phyloP scores from a whole-genome alignment of 2,888 invertebrate genomes.

The Drosophila algonquin region DNA sequence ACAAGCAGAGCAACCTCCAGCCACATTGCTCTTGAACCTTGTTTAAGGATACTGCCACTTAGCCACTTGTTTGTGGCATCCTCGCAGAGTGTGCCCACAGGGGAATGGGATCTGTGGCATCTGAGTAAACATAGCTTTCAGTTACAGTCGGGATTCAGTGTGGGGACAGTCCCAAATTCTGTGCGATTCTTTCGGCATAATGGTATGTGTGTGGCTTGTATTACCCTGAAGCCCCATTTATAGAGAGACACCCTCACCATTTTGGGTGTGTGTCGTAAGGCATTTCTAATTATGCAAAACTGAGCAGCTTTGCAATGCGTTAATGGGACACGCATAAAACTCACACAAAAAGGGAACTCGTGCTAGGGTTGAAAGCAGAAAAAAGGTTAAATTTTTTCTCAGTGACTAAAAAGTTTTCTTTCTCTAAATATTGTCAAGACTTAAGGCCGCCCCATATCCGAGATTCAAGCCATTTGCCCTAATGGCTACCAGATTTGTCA shows the following conservation, averaged over 20 bases:
- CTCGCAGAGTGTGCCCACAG: conserved; percentile 3
- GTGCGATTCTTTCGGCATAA: conserved; percentile 25
- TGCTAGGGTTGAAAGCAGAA: conserved; percentile 12
- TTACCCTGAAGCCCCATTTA: conserved; percentile 30
- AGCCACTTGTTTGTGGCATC: too few species aligned
- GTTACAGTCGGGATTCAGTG: conserved; percentile 18
- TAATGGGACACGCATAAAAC: conserved; percentile 23
- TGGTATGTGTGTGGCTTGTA: background rate
- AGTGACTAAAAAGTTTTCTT: conserved; percentile 30
- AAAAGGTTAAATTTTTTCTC: conserved; percentile 4
- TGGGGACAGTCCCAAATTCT: conserved; percentile 1
- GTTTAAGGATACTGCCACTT: too few species aligned
- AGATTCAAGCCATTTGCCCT: conserved; percentile 26
- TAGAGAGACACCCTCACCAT: conserved; percentile 3
- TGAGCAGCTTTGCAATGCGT: conserved; percentile 8
- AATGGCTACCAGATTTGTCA: conserved; percentile 41
- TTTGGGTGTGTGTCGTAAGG: conserved; percentile 26
- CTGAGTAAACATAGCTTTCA: conserved; percentile 51
- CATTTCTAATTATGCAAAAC: conserved; percentile 46
- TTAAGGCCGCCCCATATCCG: background rate
- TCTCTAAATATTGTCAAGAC: conserved; percentile 42
- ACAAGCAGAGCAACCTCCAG: too few species aligned
- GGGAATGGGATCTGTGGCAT: conserved; percentile 23
- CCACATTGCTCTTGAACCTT: too few species aligned
- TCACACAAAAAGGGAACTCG: conserved; percentile 21